A percentile compares a stretch with the other conserved stretches of the same genome.
Conservation (phyloP, 2,888 invertebrate genomes). For the Pediacus dermestoides region DNA sequence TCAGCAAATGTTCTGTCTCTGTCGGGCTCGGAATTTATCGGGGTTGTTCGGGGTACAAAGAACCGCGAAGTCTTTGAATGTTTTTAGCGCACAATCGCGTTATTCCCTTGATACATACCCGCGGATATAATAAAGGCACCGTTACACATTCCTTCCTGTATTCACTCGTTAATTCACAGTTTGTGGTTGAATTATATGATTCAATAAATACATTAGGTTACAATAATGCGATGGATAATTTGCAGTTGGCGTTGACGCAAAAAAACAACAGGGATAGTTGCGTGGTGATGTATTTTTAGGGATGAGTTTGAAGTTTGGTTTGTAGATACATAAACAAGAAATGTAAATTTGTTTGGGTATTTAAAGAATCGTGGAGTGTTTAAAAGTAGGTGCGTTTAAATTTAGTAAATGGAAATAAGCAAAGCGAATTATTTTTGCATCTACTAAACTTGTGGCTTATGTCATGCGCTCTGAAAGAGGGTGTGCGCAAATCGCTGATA, state of each 20-base stretch:
- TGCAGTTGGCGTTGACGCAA: no score
- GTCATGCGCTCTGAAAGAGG: slow-evolving; percentile 46
- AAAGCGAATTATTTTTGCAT: slow-evolving; percentile 23
- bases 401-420: slow-evolving; percentile 20
- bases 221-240: background rate
- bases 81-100: slow-evolving; percentile 39
- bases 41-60: slow-evolving; percentile 48
- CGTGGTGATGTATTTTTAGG: no score
- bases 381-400: slow-evolving; percentile 25
- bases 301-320: no score
- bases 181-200: slow-evolving; percentile 17
- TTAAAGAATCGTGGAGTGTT: slow-evolving; percentile 12
- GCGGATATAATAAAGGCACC: slow-evolving; percentile 37
- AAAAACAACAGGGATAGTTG: no score
- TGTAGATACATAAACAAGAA: no score
- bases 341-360: no score
- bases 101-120: slow-evolving; percentile 35
- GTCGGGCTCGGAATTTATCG: slow-evolving; percentile 42
- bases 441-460: slow-evolving; percentile 35
- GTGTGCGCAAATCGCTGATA: slow-evolving; percentile 47
- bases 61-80: slow-evolving; percentile 46
- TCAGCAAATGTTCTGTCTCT: slow-evolving; percentile 49
- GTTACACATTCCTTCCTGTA: slow-evolving; percentile 38
- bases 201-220: background rate
- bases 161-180: slow-evolving; percentile 30